Evolutionary conservation across 1,140 invertebrate genomes (phyloP), one percentile per base, ranked within the genome.

Genomic region (Ostrea edulis): DNA sequence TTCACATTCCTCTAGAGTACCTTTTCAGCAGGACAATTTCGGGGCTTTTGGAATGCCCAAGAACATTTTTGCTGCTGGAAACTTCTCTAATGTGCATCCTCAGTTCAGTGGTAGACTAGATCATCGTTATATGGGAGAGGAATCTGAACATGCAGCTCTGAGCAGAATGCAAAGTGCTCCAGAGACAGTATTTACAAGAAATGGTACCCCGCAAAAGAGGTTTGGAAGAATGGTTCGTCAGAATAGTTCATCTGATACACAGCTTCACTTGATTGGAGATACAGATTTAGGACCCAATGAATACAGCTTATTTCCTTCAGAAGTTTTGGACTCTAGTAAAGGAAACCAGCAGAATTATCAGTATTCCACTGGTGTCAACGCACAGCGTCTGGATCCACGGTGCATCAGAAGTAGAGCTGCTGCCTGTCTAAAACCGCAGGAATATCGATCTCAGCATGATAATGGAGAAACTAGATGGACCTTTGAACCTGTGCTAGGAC

Each of bases 191-290:
- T 87, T 86, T n/a, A 58, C 53, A 29, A 85, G 83, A 25, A n/a
- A 85, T 35, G 25, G n/a, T 71, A 58, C 20, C 55, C 2, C 82
- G 22, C 71, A 89, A 82, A 58, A 85, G 55, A 62, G 55, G 8
- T 55, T 83, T 83, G 65, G 84, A 25, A 85, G 68, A 55, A 90
- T 94, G 88, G 88, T 86, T 35, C 90, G 94, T 29, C 93, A 95
- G 87, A 95, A 95, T 71, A 96, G 96, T 53, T 95, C 96, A 29
- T 97, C 96, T 3, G 97, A 97, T 91, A 96, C 97, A 1, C 97
- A 97, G 87, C 93, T 97, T 84, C 96, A 96, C 91, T 94, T 96
- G 29, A 58, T 88, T 1, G 87, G 82, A 58, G 83, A 85, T 20
- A 55, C 20, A 12, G 86, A 90, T 55, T 12, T 51, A n/a, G 81